Evolutionary conservation across 1,140 invertebrate species (phyloP).

Genomic region (Ephestia elutella): DNA sequence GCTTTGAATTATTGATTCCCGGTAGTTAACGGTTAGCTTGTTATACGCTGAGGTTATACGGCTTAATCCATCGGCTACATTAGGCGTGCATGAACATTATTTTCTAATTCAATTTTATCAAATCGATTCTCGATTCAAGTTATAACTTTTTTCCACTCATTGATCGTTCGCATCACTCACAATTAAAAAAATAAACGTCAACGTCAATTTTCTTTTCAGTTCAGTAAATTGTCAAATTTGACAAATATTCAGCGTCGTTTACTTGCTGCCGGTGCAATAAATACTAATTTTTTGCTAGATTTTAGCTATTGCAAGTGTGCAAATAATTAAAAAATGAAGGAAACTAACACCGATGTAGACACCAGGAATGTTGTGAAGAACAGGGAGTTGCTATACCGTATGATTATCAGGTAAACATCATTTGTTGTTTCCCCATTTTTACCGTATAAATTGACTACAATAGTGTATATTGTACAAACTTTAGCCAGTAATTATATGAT

Average conservation of each 20-base stretch:
- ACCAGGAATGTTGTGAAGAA: slow-evolving; percentile 86
- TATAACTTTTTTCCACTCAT: too few species aligned
- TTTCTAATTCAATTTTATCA: too few species aligned
- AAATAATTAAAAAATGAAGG: slow-evolving; percentile 51
- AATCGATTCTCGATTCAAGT: background rate
- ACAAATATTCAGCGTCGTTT: slow-evolving; percentile 8
- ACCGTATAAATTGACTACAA: too few species aligned
- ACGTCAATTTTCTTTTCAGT: too few species aligned
- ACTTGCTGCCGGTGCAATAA: slow-evolving; percentile 5
- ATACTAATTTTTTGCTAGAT: too few species aligned
- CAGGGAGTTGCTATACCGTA: slow-evolving; percentile 86
- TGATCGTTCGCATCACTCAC: background rate
- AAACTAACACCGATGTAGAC: slow-evolving; percentile 79
- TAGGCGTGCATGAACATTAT: too few species aligned
- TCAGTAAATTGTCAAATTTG: background rate
- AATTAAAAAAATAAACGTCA: background rate
- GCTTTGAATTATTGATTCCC: background rate
- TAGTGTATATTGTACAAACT: too few species aligned
- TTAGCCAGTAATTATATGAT: too few species aligned
- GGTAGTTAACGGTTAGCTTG: background rate
- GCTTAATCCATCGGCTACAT: too few species aligned
- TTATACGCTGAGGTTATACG: too few species aligned
- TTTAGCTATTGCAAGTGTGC: background rate
- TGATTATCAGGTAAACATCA: slow-evolving; percentile 87
- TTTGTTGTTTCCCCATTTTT: background rate